phyloP scores from a whole-genome alignment of 2,888 invertebrate species.

The Napeogenes inachia region DNA sequence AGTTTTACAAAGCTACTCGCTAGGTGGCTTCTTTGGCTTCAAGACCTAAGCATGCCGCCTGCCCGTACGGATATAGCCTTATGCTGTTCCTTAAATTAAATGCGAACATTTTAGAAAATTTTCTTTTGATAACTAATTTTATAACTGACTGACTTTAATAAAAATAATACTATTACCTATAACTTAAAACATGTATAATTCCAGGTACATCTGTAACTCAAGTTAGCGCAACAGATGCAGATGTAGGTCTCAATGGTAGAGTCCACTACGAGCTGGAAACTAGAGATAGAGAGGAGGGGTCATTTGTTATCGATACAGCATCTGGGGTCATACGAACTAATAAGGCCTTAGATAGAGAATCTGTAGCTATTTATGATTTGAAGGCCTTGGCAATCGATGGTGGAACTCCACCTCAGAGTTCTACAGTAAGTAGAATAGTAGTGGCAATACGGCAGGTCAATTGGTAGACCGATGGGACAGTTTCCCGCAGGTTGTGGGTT shows the following conservation, averaged over 20 bases:
- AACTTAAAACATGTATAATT: background rate
- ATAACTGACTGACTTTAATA: background rate
- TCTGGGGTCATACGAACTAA: slow-evolving; percentile 95
- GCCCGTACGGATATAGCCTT: no score
- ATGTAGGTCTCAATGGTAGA: slow-evolving; percentile 91
- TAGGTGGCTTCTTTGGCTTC: no score
- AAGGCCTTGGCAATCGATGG: slow-evolving; percentile 93
- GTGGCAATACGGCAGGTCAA: no score
- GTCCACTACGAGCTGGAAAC: slow-evolving; percentile 87
- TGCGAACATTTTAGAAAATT: no score
- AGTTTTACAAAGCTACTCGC: no score
- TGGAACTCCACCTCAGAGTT: slow-evolving; percentile 87
- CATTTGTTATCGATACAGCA: slow-evolving; percentile 94
- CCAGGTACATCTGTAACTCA: slow-evolving; percentile 84
- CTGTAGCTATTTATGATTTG: slow-evolving; percentile 88
- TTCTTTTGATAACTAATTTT: no score
- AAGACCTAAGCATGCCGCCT: no score
- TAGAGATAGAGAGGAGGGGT: slow-evolving; percentile 88
- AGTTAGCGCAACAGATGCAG: slow-evolving; percentile 89
- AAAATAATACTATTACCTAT: background rate
- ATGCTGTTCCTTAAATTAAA: no score
- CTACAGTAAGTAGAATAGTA: slow-evolving; percentile 55
- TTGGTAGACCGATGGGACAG: no score
- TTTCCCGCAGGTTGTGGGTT: no score
- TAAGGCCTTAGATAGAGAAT: slow-evolving; percentile 93